Base-by-base conservation (phyloP, 1,140 invertebrate species). In the Bombus pyrosoma region DNA sequence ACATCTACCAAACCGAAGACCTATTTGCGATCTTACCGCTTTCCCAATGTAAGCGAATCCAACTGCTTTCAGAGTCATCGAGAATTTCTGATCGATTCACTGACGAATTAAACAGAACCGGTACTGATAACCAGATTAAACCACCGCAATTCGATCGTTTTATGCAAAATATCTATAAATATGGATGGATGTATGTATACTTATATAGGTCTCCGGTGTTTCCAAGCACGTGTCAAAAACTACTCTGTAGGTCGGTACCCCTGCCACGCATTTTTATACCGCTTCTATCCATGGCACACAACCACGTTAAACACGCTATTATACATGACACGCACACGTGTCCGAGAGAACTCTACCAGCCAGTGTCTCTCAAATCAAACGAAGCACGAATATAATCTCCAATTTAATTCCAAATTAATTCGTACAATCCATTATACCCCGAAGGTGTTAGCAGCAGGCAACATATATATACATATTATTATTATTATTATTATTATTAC, bases 161-260 rank as follows among this genome's bases (percentile, higher is more conserved):
- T 82, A 59, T 69, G 22, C 34, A 59, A 43, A 84, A 41, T 74
- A 2, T 62, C 59, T 62, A 13, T 28, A 28, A 12, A 28, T 3
- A 10, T 62, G 10, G 10, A 10, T 62, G 10, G 10, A 28, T 62
- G 59, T 62, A 12, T 12, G 10, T 78, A 28, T 37, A 66, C 10
- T 62, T 62, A n/a, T 62, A 34, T 18, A 34, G 32, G 71, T 39
- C 83, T 81, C 28, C 72, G 78, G 41, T 73, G 69, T 73, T 69
- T 83, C 62, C 77, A 64, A 88, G 84, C 91, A 92, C 88, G 90
- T 92, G 91, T 85, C 62, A 82, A 87, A 92, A 87, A 92, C 89
- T 91, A 86, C n/a, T 85, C 68, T 80, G 77, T 80, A 85, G 87
- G 89, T 92, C 86, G 92, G 86, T 90, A 92, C 87, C 83, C 90